A percentile compares a stretch with the other conserved stretches of the same genome.
Evolutionary conservation across 2,888 invertebrate species (phyloP).

Genomic region (Drosophila ezoana): DNA sequence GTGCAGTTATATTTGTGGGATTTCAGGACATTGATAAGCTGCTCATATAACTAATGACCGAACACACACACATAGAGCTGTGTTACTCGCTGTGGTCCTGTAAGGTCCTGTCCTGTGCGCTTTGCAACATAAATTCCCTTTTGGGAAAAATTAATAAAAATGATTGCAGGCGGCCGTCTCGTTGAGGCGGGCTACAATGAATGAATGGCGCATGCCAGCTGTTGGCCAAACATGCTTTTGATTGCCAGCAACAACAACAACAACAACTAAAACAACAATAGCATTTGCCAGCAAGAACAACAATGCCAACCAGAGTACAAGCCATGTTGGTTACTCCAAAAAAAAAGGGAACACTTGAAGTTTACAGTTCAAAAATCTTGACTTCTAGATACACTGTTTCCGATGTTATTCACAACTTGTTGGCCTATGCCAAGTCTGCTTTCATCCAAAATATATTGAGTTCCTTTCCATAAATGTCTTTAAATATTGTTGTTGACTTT

Average conservation of each 20-base stretch:
- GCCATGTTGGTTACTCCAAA: conserved; percentile 9
- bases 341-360: background rate
- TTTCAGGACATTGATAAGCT: conserved; percentile 56
- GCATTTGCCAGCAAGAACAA: conserved; percentile 18
- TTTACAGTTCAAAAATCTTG: background rate
- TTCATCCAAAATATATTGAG: too few species aligned
- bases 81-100: conserved; percentile 1
- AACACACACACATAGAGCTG: conserved; percentile 13
- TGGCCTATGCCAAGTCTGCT: too few species aligned
- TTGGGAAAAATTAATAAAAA: conserved; percentile 77
- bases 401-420: background rate
- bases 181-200: conserved; percentile 59
- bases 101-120: conserved; percentile 22
- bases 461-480: too few species aligned
- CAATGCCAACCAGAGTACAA: conserved; percentile 17
- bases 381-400: conserved; percentile 3
- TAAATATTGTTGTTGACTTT: too few species aligned
- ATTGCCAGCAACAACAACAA: conserved; percentile 65
- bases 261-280: conserved; percentile 21
- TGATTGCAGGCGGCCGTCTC: conserved; percentile 67
- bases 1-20: background rate
- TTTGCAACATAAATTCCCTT: conserved; percentile 71
- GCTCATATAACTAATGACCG: conserved; percentile 56
- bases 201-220: conserved; percentile 79
- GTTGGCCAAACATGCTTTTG: conserved; percentile 77